A percentile compares a stretch with the other conserved stretches of the same genome.
These are phyloP conservation scores for Stomorhina lunata DNA, from an alignment of 2,888 invertebrate species.

Conservation along the genomic window DNA sequence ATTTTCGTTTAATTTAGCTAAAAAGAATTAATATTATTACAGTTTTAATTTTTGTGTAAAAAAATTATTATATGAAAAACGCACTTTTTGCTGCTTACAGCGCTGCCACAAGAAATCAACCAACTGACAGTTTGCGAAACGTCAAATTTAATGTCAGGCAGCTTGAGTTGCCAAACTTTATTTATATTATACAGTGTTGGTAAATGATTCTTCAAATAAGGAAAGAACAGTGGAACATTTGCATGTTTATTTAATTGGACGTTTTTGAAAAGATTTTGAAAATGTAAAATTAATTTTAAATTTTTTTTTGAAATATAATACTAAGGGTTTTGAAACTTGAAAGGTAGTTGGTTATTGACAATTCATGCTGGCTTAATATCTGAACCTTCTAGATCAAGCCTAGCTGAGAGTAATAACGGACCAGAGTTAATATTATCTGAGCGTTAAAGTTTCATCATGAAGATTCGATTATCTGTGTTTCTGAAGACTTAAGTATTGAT, in stretches of 20 bases:
- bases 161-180: constrained; percentile 49
- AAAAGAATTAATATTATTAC: constrained; percentile 15
- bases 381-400: no score
- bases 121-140: constrained; percentile 44
- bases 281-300: background rate
- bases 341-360: no score
- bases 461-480: no score
- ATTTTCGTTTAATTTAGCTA: constrained; percentile 68
- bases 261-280: background rate
- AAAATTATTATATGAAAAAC: constrained; percentile 38
- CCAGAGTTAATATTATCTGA: no score
- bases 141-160: constrained; percentile 33
- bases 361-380: no score
- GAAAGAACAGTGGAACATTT: background rate
- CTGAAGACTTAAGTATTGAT: no score
- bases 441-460: no score
- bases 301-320: no score
- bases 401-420: no score
- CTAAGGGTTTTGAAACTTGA: no score
- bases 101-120: constrained; percentile 31
- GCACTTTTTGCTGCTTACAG: constrained; percentile 46
- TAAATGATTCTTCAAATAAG: background rate
- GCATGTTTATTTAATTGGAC: background rate
- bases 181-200: background rate
- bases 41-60: background rate